A percentile compares a stretch with the other conserved stretches of the same genome.
Evolutionary conservation across 2,797 vertebrate species (phyloP).

Genomic region (Sebastiscus albofasciatus): DNA sequence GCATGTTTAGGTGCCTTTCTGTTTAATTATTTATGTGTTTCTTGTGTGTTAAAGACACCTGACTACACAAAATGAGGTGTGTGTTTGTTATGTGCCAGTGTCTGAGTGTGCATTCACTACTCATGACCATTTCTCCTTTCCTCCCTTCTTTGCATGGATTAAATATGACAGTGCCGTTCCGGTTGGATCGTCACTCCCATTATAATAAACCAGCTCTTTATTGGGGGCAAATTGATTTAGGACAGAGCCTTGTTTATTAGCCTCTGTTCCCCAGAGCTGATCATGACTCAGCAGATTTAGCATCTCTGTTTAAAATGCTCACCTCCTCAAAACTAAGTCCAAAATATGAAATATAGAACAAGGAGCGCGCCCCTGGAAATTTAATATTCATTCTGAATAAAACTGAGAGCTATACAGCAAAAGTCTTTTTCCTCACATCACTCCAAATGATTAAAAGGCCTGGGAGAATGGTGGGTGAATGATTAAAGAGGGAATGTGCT

Average conservation of each 20-base stretch:
- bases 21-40: neutral
- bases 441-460: constrained; percentile 42
- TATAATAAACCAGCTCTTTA: constrained; percentile 65
- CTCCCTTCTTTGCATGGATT: constrained; percentile 42
- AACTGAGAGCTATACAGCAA: constrained; percentile 22
- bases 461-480: constrained; percentile 22
- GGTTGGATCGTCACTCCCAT: constrained; percentile 55
- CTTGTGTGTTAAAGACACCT: neutral
- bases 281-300: constrained; percentile 67
- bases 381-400: constrained; percentile 45
- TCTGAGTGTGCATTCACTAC: neutral
- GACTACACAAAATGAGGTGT: neutral
- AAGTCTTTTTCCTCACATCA: constrained; percentile 34
- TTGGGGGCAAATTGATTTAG: constrained; percentile 73
- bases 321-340: constrained; percentile 25
- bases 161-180: constrained; percentile 64
- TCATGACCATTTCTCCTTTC: constrained; percentile 31
- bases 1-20: neutral
- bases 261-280: constrained; percentile 50
- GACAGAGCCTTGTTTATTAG: constrained; percentile 69
- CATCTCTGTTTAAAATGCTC: constrained; percentile 34
- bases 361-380: constrained; percentile 27
- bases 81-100: neutral
- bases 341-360: constrained; percentile 54
- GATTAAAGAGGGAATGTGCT: constrained; percentile 38